These are phyloP conservation scores for Podarcis lilfordi DNA, from an alignment of 2,797 vertebrate genomes.

Conservation along the genomic window DNA sequence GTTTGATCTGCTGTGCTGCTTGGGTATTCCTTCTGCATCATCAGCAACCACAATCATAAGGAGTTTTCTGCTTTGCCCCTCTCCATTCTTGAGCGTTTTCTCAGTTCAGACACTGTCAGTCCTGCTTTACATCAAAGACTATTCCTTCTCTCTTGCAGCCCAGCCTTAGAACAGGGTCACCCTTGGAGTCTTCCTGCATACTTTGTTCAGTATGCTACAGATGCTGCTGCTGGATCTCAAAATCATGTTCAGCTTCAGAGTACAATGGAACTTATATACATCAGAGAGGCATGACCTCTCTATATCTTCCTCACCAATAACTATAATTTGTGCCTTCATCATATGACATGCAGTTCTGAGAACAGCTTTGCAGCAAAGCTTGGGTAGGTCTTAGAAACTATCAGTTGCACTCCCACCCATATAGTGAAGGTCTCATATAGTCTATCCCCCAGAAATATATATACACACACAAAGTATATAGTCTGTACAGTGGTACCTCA, in stretches of 20 bases:
- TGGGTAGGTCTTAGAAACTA: background rate
- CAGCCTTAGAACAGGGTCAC: background rate
- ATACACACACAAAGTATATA: background rate
- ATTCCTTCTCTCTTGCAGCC: background rate
- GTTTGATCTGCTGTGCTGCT: background rate
- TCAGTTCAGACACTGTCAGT: background rate
- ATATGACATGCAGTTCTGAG: background rate
- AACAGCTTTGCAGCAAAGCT: background rate
- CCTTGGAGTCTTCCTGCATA: fast-evolving
- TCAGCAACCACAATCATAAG: background rate
- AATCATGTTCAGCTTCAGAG: background rate
- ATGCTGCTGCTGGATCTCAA: background rate
- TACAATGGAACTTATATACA: background rate
- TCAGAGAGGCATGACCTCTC: background rate
- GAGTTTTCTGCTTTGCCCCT: background rate
- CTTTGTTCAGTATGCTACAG: background rate
- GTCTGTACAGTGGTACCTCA: background rate
- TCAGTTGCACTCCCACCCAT: background rate
- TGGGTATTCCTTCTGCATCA: background rate
- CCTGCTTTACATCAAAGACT: background rate
- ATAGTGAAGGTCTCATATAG: background rate
- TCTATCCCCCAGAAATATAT: background rate
- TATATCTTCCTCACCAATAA: slow-evolving; percentile 8
- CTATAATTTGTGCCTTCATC: background rate
- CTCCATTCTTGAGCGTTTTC: background rate